Base-by-base conservation (phyloP, 2,797 vertebrate species). In the Balearica regulorum region DNA sequence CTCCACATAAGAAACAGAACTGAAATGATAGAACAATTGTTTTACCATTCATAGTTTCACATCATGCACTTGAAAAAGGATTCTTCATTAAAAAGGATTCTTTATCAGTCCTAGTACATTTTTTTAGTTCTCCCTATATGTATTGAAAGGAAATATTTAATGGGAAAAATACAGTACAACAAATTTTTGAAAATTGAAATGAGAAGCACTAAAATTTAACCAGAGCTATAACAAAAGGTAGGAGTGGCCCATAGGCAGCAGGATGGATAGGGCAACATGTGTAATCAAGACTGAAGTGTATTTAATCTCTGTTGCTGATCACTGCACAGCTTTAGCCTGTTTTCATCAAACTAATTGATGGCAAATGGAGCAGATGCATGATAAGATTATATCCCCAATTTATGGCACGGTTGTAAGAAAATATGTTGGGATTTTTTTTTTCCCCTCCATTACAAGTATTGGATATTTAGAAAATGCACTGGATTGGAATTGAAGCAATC, bases 331-430 rank as follows among this genome's bases (percentile, higher is more conserved):
- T 91, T 96, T 96, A 97, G 83, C 61, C 94, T 96, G 54, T 96
- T 97, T 97, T 94, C 90, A 94, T 98, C 94, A 97, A 83, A 92
- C 83, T 96, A 97, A 97, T 95, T 96, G 96, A 97, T 92, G 77
- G 90, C 92, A 98, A 97, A 96, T 93, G 96, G 96, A 96, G 33
- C 79, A 96, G 96, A 97, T 96, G 93, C 90, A 65, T 65, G 83
- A 96, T 80, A 94, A 94, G 92, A 97, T 97, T 96, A 89, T 61
- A 94, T 69, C 68, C 73, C 51, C 39, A 73, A 82, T 95, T 96
- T 86, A 92, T 72, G 89, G 89, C 69, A 96, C 9, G 3, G 71
- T 87, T 96, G 53, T 80, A 92, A 96, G 81, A 90, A 97, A 96
- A 95, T 85, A 78, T 48, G 11, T 54, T 37, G 37, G 9, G 35